Evolutionary conservation across 53 echinoderm and acorn worm genomes (phyloP).

Genomic region (Holothuria scabra): DNA sequence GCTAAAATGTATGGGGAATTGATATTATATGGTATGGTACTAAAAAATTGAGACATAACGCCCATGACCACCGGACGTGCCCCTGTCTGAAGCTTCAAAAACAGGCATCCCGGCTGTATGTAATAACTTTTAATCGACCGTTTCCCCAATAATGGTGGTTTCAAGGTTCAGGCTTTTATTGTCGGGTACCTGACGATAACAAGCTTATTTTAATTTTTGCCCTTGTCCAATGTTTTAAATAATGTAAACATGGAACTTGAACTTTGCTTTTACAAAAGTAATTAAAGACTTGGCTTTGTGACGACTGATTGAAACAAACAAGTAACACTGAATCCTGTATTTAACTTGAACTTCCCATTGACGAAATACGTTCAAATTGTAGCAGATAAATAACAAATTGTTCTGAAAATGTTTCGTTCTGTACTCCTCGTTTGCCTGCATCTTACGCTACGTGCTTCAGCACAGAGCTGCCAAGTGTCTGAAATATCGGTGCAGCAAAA

Average conservation of each 20-base stretch:
- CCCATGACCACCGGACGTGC: too few species aligned
- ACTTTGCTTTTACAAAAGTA: conserved; percentile 23
- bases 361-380: neutral
- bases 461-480: conserved; percentile 21
- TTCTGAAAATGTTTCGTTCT: conserved; percentile 22
- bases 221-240: neutral
- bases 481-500: conserved; percentile 22
- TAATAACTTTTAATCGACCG: too few species aligned
- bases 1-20: too few species aligned
- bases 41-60: too few species aligned
- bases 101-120: too few species aligned
- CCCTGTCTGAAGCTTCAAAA: too few species aligned
- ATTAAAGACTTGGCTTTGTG: neutral
- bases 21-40: too few species aligned
- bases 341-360: neutral
- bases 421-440: neutral
- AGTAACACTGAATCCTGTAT: neutral
- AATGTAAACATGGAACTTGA: conserved; percentile 16
- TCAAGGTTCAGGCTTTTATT: too few species aligned
- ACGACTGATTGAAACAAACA: neutral
- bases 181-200: too few species aligned
- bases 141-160: too few species aligned
- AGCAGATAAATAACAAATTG: neutral
- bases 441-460: neutral
- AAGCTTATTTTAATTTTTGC: too few species aligned